phyloP scores from a whole-genome alignment of 1,140 invertebrate species.

The Reticulitermes speratus region DNA sequence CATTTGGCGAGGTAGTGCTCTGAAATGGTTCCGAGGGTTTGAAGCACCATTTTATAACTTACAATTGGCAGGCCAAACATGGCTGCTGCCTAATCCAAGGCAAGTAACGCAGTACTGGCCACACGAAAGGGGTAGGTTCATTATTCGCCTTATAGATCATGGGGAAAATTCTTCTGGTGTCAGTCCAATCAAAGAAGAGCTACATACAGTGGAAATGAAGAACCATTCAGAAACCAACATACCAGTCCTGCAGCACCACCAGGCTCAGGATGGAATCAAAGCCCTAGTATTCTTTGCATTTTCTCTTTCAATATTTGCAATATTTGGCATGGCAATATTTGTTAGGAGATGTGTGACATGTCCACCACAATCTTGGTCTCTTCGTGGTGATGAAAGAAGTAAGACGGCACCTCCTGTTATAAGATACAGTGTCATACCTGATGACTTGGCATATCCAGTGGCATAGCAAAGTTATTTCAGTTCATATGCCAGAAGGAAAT shows the following conservation, averaged over 20 bases:
- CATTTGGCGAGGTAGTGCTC: slow-evolving; percentile 36
- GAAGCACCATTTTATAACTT: slow-evolving; percentile 20
- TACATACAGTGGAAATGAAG: neutral
- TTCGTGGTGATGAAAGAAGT: slow-evolving; percentile 36
- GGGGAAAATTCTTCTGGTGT: slow-evolving; percentile 3
- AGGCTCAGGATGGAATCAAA: slow-evolving; percentile 17
- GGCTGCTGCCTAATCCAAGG: slow-evolving; percentile 26
- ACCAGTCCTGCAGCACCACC: slow-evolving; percentile 19
- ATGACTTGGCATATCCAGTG: slow-evolving; percentile 36
- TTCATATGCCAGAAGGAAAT: no score
- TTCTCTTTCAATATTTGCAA: slow-evolving; percentile 42
- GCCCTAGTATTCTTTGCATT: slow-evolving; percentile 40
- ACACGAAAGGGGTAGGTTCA: slow-evolving; percentile 23
- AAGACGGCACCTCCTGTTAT: slow-evolving; percentile 38
- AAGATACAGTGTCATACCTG: slow-evolving; percentile 40
- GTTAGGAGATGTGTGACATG: slow-evolving; percentile 42
- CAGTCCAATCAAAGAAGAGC: neutral
- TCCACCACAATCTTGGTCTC: slow-evolving; percentile 35
- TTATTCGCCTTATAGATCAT: neutral
- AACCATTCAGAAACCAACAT: neutral
- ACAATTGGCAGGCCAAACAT: slow-evolving; percentile 23
- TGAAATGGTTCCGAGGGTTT: slow-evolving; percentile 26
- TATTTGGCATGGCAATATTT: slow-evolving; percentile 41
- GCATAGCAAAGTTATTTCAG: slow-evolving; percentile 4
- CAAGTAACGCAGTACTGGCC: slow-evolving; percentile 4